These are phyloP conservation scores for Myzus persicae DNA, from an alignment of 1,140 invertebrate species.

Conservation along the genomic window DNA sequence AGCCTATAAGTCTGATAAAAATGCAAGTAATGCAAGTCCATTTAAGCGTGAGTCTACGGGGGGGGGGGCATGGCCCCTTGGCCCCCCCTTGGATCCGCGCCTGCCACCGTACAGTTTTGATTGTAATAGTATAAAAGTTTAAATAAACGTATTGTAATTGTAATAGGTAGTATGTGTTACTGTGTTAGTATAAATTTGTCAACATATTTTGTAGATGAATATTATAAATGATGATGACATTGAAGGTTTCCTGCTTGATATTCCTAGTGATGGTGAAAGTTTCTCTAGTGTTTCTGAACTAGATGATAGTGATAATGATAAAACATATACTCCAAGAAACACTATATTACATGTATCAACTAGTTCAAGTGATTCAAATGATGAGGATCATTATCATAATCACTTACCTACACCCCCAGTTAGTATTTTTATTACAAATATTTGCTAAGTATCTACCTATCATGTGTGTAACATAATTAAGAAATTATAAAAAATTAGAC, in stretches of 20 bases:
- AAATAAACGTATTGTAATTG: too few species aligned
- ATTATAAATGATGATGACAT: conserved; percentile 9
- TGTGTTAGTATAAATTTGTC: too few species aligned
- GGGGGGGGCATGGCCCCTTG: too few species aligned
- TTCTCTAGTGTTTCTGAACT: not conserved
- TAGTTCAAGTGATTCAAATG: not conserved
- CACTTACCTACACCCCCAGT: not conserved
- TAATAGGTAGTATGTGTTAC: too few species aligned
- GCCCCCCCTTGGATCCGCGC: too few species aligned
- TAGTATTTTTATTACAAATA: not conserved
- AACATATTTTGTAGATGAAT: not conserved
- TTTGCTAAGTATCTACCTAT: not conserved
- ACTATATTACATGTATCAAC: not conserved
- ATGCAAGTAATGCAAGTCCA: too few species aligned
- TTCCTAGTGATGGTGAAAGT: not conserved
- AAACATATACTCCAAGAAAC: not conserved
- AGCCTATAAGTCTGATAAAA: too few species aligned
- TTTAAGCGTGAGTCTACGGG: too few species aligned
- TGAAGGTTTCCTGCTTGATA: not conserved
- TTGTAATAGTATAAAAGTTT: too few species aligned
- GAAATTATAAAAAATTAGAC: not conserved
- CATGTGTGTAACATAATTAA: too few species aligned
- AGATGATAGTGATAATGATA: not conserved
- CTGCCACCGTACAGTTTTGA: too few species aligned
- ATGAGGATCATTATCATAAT: not conserved